phyloP scores from a whole-genome alignment of 1,140 invertebrate genomes.

The Rhyacophila brunnea region DNA sequence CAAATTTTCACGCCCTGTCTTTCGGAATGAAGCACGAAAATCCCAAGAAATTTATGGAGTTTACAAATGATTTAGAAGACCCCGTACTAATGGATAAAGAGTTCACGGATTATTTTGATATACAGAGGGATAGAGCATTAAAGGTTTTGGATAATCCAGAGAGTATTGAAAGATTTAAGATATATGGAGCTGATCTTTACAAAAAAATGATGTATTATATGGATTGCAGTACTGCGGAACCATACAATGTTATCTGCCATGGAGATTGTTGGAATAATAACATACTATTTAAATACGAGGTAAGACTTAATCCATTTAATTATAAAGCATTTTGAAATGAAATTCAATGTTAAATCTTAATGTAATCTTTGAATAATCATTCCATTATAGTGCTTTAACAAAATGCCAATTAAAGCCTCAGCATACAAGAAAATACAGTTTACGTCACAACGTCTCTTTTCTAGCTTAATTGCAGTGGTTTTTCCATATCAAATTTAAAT shows the following conservation, averaged over 20 bases:
- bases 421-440: too few relatives aligned
- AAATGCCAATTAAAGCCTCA: too few relatives aligned
- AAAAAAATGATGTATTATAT: slow-evolving; percentile 2
- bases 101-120: slow-evolving; percentile 1
- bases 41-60: slow-evolving; percentile 7
- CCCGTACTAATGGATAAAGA: slow-evolving; percentile 11
- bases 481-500: too few relatives aligned
- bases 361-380: too few relatives aligned
- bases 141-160: slow-evolving; percentile 7
- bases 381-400: too few relatives aligned
- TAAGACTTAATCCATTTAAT: too few relatives aligned
- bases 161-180: slow-evolving; percentile 8
- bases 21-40: slow-evolving; percentile 21
- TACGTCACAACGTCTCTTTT: too few relatives aligned
- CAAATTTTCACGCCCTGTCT: slow-evolving; percentile 55
- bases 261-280: slow-evolving; percentile 61
- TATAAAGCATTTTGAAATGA: too few relatives aligned
- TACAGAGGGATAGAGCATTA: slow-evolving; percentile 17
- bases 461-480: too few relatives aligned
- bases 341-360: too few relatives aligned
- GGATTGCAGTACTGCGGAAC: slow-evolving; percentile 36
- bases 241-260: slow-evolving; percentile 50
- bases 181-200: background rate
- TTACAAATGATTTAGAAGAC: background rate
- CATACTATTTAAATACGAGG: slow-evolving; percentile 50